Percentiles rank a stretch among this genome's conserved stretches.
Evolutionary conservation across 2,888 invertebrate genomes (phyloP).

Genomic region (Cheilosia urbana): DNA sequence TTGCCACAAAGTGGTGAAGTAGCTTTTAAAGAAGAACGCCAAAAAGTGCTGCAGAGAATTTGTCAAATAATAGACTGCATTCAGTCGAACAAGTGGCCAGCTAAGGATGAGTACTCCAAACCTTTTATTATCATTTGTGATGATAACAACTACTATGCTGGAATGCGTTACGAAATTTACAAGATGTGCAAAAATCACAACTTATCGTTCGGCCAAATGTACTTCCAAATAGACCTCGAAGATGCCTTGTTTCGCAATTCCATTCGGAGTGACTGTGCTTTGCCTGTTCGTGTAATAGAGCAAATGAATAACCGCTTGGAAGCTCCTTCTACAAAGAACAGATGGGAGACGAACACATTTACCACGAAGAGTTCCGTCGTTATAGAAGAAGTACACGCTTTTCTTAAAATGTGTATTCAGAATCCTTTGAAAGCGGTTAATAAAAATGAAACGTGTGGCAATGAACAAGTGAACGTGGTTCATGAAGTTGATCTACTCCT

Average conservation of each 20-base stretch:
- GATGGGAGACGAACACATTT: slow-evolving; percentile 63
- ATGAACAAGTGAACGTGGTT: slow-evolving; percentile 11
- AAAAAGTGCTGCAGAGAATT: slow-evolving; percentile 75
- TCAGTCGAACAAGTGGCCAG: slow-evolving; percentile 24
- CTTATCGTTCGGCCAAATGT: slow-evolving; percentile 79
- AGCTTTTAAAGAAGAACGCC: slow-evolving; percentile 77
- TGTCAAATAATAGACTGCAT: slow-evolving; percentile 67
- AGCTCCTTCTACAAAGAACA: slow-evolving; percentile 72
- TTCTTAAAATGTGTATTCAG: slow-evolving; percentile 38
- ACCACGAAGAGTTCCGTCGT: neutral
- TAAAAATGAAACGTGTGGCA: neutral
- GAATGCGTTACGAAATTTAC: slow-evolving; percentile 81
- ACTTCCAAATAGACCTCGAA: slow-evolving; percentile 75
- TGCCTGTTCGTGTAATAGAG: slow-evolving; percentile 78
- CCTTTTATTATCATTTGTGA: slow-evolving; percentile 80
- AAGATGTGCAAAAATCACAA: slow-evolving; percentile 77
- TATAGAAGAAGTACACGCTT: slow-evolving; percentile 4
- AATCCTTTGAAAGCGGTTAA: slow-evolving; percentile 36
- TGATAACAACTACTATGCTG: slow-evolving; percentile 82
- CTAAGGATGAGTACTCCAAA: neutral
- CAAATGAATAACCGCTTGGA: slow-evolving; percentile 80
- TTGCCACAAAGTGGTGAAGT: slow-evolving; percentile 27
- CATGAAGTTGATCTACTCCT: slow-evolving; percentile 72
- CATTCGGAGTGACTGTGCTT: slow-evolving; percentile 61
- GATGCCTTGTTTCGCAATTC: slow-evolving; percentile 77